These are phyloP conservation scores for Aricia artaxerxes DNA, from an alignment of 2,888 invertebrate species.

Conservation along the genomic window DNA sequence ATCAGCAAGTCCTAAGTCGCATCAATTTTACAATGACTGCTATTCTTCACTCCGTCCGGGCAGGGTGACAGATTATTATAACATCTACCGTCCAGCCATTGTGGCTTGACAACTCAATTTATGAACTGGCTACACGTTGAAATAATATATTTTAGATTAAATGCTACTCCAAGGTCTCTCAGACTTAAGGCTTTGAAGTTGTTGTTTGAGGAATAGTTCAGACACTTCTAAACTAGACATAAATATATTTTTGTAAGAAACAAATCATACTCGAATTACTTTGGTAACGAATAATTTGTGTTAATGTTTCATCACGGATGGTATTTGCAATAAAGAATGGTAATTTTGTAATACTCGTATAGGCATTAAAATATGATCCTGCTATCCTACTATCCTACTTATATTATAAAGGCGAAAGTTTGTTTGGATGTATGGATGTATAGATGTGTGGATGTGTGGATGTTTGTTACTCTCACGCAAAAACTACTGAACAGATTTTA, in stretches of 20 bases:
- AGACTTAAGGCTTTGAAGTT: background rate
- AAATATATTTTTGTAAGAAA: no score
- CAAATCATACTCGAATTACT: no score
- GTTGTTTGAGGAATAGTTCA: background rate
- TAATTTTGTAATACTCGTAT: background rate
- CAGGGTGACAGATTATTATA: slow-evolving; percentile 22
- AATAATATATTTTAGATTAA: slow-evolving; percentile 19
- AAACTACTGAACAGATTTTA: no score
- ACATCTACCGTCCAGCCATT: background rate
- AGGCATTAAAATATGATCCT: no score
- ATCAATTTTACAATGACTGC: slow-evolving; percentile 22
- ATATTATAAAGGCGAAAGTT: no score
- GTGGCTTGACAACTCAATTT: slow-evolving; percentile 23
- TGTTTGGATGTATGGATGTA: no score
- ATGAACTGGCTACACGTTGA: background rate
- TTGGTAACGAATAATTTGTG: no score
- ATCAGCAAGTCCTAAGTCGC: background rate
- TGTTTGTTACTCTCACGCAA: no score
- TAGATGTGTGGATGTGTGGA: no score
- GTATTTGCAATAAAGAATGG: background rate
- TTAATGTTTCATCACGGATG: background rate
- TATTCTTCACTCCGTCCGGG: slow-evolving; percentile 14
- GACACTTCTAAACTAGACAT: background rate
- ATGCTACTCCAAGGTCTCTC: background rate
- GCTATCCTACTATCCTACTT: no score